A percentile compares a stretch with the other conserved stretches of the same genome.
Conservation (phyloP, 2,113 vertebrate species). For the Azemiops feae region DNA sequence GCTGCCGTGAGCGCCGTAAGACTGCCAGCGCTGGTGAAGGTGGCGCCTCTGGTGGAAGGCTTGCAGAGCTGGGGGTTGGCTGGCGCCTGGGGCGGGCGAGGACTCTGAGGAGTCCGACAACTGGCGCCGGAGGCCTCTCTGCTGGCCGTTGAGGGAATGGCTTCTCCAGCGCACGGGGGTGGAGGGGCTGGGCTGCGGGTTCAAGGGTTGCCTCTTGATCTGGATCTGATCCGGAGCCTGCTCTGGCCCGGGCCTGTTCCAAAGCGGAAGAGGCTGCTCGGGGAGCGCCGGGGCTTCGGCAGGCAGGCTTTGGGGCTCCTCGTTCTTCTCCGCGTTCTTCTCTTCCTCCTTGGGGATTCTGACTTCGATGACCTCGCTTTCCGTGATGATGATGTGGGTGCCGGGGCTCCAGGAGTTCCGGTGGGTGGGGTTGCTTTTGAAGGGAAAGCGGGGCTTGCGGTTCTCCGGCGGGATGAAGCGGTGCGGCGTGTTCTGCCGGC, state of each 20-base stretch:
- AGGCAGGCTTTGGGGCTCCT: slow-evolving; percentile 36
- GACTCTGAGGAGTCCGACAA: slow-evolving; percentile 75
- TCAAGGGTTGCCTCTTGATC: slow-evolving; percentile 74
- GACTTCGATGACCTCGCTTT: slow-evolving; percentile 91
- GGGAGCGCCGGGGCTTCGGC: slow-evolving; percentile 56
- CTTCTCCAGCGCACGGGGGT: slow-evolving; percentile 82
- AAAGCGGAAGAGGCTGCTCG: slow-evolving; percentile 69
- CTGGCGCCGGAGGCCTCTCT: slow-evolving; percentile 55
- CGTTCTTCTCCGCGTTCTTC: slow-evolving; percentile 74
- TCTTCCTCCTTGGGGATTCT: slow-evolving; percentile 93
- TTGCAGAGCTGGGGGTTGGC: slow-evolving; percentile 67
- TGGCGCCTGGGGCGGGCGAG: slow-evolving; percentile 56
- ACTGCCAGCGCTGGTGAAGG: slow-evolving; percentile 73
- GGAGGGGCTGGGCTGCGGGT: slow-evolving; percentile 43
- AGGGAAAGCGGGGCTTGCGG: slow-evolving; percentile 95
- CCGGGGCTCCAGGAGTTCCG: slow-evolving; percentile 97
- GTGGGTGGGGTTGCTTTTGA: slow-evolving; percentile 95
- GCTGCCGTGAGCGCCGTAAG: slow-evolving; percentile 62
- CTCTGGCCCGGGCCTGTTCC: slow-evolving; percentile 64
- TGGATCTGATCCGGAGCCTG: slow-evolving; percentile 78
- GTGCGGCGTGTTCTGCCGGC: slow-evolving; percentile 85
- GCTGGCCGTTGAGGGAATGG: slow-evolving; percentile 89
- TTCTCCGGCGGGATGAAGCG: slow-evolving; percentile 96
- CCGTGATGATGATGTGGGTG: slow-evolving; percentile 97
- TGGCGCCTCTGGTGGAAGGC: slow-evolving; percentile 77